Evolutionary conservation across 2,113 vertebrate species (phyloP).

Genomic region (Erythrolamprus reginae): DNA sequence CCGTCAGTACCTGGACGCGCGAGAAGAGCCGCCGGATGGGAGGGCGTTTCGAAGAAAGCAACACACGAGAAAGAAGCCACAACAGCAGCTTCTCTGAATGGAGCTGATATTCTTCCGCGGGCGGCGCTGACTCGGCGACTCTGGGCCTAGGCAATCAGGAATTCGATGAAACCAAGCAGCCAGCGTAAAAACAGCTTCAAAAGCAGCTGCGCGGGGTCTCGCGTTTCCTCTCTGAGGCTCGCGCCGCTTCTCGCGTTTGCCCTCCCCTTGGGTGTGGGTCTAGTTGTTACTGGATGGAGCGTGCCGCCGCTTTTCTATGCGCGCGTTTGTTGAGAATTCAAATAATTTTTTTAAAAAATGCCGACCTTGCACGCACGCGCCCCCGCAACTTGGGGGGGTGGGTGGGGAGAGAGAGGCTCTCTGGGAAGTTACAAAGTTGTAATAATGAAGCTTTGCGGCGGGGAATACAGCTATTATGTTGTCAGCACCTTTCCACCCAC

Average conservation of each 20-base stretch:
- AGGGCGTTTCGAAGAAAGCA: slow-evolving; percentile 54
- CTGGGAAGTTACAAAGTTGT: slow-evolving; percentile 68
- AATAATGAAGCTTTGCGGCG: slow-evolving; percentile 13
- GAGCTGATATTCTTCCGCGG: slow-evolving; percentile 71
- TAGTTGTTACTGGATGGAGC: slow-evolving; percentile 12
- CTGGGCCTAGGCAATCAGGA: slow-evolving; percentile 18
- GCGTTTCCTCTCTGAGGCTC: slow-evolving; percentile 66
- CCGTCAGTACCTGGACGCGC: not conserved
- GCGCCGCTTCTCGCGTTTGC: slow-evolving; percentile 56
- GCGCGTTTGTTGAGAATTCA: slow-evolving; percentile 78
- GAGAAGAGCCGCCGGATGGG: not conserved
- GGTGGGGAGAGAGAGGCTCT: slow-evolving; percentile 25
- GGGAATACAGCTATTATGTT: slow-evolving; percentile 39
- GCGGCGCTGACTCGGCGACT: slow-evolving; percentile 18
- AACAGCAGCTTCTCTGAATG: slow-evolving; percentile 57
- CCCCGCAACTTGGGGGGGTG: slow-evolving; percentile 53
- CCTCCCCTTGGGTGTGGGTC: slow-evolving; percentile 29
- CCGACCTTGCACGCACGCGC: slow-evolving; percentile 40
- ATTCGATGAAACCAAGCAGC: not conserved
- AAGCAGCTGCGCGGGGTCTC: slow-evolving; percentile 61
- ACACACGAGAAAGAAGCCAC: not conserved
- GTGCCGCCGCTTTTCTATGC: not conserved
- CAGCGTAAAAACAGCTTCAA: not conserved
- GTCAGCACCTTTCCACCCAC: not conserved
- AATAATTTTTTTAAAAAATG: slow-evolving; percentile 15